Evolutionary conservation across 2,888 invertebrate genomes (phyloP), one percentile per base, ranked within the genome.

Genomic region (Dexiosoma caninum): DNA sequence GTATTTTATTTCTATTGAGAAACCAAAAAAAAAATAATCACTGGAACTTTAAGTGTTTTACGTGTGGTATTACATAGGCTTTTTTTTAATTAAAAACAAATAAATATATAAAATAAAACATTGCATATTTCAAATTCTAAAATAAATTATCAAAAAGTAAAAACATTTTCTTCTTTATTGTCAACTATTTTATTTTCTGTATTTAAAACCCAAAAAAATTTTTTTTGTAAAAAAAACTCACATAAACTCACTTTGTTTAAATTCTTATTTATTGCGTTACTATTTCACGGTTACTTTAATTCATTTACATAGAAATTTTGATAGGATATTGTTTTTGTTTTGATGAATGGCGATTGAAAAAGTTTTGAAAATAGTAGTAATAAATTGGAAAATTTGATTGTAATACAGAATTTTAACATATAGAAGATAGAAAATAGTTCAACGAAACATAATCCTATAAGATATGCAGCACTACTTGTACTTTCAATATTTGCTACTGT

Each of bases 401-500:
- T 30, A 59, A 10, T n/a, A 21, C n/a, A 32, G 14, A 32, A 23
- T 23, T 59, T 27, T 51, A 59, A 35, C 51, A 40, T 16, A 12
- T 12, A 44, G 9, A 35, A 3, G 10, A 37, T 30, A 42, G 16
- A 37, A 23, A 57, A 46, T 44, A 46, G 66, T 55, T 21, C 32
- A 62, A 70, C 21, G 27, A 51, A 75, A 64, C 75, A 70, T 76
- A 81, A 69, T 72, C 67, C 55, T 72, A 30, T 72, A 77, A 72
- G 67, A 69, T 81, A 69, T 72, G 77, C 57, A 76, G 72, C 53
- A 67, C 40, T 77, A 64, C 49, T 77, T 81, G 30, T 67, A 72
- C 77, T 81, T 77, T 30, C 69, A 51, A 59, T 46, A 64, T 69
- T 77, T 81, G 78, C 75, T 76, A 64, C 76, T 78, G 74, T 53